Percentiles rank a stretch among this genome's conserved stretches.
Conservation (phyloP, 2,888 invertebrate species). For the Ectobius pallidus region DNA sequence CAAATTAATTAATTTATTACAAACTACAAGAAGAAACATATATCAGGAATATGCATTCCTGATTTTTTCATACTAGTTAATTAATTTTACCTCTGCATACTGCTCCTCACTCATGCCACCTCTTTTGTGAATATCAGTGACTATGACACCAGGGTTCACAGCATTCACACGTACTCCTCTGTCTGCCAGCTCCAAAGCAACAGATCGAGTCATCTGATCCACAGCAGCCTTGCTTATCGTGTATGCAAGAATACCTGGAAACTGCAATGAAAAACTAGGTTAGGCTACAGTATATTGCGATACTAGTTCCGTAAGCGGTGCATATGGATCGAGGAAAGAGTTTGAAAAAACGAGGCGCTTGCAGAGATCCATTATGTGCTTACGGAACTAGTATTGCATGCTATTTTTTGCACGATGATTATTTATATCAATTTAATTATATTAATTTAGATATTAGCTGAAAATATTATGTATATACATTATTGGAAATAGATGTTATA, state of each 20-base stretch:
- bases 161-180: conserved; percentile 44
- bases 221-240: conserved; percentile 63
- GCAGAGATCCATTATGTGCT: too few species aligned
- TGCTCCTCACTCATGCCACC: conserved; percentile 60
- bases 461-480: too few species aligned
- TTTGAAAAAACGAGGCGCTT: too few species aligned
- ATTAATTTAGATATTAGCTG: too few species aligned
- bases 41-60: not conserved
- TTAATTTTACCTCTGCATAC: conserved; percentile 54
- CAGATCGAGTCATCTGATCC: conserved; percentile 64
- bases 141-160: conserved; percentile 59
- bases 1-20: not conserved
- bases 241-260: conserved; percentile 57
- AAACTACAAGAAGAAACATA: too few species aligned
- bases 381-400: too few species aligned
- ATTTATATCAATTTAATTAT: too few species aligned
- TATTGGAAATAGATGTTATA: too few species aligned
- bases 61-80: not conserved
- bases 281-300: too few species aligned
- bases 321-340: too few species aligned
- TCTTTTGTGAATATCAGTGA: conserved; percentile 60
- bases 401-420: too few species aligned
- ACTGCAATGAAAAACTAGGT: conserved; percentile 34
- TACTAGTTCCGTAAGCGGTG: too few species aligned
- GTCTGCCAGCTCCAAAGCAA: conserved; percentile 57